Percentiles rank a stretch among this genome's conserved stretches.
Conservation (phyloP, 2,888 invertebrate species). For the Gisinianus flammeolus region DNA sequence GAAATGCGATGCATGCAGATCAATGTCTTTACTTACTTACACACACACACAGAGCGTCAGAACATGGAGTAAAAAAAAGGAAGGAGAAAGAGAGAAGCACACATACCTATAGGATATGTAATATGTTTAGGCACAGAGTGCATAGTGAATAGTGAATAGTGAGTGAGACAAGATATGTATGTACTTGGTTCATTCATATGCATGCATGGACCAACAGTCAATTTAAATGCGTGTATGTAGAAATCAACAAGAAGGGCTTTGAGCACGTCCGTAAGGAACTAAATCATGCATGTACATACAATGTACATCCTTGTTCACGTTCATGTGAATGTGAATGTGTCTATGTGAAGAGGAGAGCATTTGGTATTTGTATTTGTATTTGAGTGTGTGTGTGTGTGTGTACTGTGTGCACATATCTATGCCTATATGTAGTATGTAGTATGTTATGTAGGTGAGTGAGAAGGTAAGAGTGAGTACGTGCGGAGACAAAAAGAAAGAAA, state of each 20-base stretch:
- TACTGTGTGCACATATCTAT: too few species aligned
- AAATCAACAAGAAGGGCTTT: constrained; percentile 31
- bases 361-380: neutral
- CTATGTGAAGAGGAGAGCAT: neutral
- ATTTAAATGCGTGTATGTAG: constrained; percentile 3
- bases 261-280: constrained; percentile 33
- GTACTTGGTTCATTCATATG: neutral
- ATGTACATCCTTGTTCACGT: neutral
- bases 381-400: too few species aligned
- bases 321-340: neutral
- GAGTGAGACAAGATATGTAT: constrained; percentile 1
- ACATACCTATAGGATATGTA: neutral
- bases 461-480: constrained; percentile 2
- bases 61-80: neutral
- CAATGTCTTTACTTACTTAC: constrained; percentile 16
- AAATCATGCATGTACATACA: constrained; percentile 10
- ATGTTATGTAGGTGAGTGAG: constrained; percentile 9
- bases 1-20: constrained; percentile 10
- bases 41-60: constrained; percentile 2
- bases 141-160: neutral
- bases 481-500: constrained; percentile 1
- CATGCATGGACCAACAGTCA: constrained; percentile 10
- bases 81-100: neutral
- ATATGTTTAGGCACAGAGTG: neutral
- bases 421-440: neutral